Evolutionary conservation across 1,140 invertebrate species (phyloP).

Genomic region (Coenobita brevimanus): DNA sequence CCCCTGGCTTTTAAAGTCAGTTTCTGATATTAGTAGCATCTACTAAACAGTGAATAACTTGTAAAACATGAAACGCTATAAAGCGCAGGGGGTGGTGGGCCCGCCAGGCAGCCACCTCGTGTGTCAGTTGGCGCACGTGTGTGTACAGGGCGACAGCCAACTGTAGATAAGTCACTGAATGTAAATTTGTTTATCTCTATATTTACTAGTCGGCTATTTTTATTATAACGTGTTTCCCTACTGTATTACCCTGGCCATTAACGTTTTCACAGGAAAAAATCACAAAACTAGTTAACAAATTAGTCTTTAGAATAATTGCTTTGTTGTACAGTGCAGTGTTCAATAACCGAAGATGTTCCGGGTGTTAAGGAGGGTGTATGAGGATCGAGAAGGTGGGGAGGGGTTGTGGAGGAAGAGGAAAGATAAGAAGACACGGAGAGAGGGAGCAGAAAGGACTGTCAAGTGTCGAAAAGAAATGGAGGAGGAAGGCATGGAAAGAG

Average conservation of each 20-base stretch:
- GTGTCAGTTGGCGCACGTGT: slow-evolving; percentile 39
- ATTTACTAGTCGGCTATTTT: slow-evolving; percentile 68
- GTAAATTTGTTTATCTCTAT: slow-evolving; percentile 65
- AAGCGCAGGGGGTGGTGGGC: slow-evolving; percentile 24
- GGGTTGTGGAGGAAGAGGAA: no score
- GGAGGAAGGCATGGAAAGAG: no score
- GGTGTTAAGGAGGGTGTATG: background rate
- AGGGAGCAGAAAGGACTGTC: no score
- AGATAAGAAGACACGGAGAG: no score
- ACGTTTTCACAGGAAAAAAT: slow-evolving; percentile 6
- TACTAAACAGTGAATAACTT: slow-evolving; percentile 64
- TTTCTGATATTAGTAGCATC: slow-evolving; percentile 66
- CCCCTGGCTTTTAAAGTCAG: slow-evolving; percentile 62
- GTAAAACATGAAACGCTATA: slow-evolving; percentile 48
- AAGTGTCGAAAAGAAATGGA: no score
- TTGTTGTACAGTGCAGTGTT: slow-evolving; percentile 44
- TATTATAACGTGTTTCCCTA: slow-evolving; percentile 64
- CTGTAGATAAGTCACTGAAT: slow-evolving; percentile 66
- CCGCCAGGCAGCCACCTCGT: slow-evolving; percentile 19
- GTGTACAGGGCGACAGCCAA: slow-evolving; percentile 56
- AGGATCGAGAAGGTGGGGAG: no score
- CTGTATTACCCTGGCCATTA: slow-evolving; percentile 60
- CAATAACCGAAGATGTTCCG: slow-evolving; percentile 18
- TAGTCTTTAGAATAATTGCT: slow-evolving; percentile 37
- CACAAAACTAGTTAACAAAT: slow-evolving; percentile 37